Evolutionary conservation across 2,888 invertebrate genomes (phyloP), one percentile per base, ranked within the genome.

Genomic region (Lasioglossum malachurum): DNA sequence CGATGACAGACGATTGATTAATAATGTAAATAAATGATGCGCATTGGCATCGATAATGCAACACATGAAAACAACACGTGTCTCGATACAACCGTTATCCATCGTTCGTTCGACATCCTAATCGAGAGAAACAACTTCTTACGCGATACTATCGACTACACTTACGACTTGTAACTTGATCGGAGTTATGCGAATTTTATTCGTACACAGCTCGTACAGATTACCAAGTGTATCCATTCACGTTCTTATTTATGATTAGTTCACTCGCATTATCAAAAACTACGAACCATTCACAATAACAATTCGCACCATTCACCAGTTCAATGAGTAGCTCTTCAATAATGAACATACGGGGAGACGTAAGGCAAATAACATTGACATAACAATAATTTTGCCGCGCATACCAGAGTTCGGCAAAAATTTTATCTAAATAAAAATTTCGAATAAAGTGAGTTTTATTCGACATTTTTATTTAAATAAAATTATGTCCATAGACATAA

Each of bases 1-100:
- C 14, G 19, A 60, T 69, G 80, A 77, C 84, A 80, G 44, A 38
- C n/a, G 71, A 78, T 72, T 31, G 35, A 60, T 72, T 49, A 41
- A 81, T 81, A 72, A 75, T 31, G 41, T 49, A 73, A 84, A 78
- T 84, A 75, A 78, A 75, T 72, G 14, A 67, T 57, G 38, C 44
- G 31, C 75, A 53, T 10, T 27, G 12, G 3, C 41, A 35, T 1
- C 12, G 57, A 38, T 35, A 41, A 53, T 67, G 44, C 23, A 35
- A 16, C 7, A n/a, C 72, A 72, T 10, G 44, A 53, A 53, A 44
- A 38, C 46, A 78, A 67, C 44, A 44, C 41, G 41, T 27, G 38
- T 10, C 10, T 1, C 12, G 19, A 31, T 31, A 2, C n/a, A 49
- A 64, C 44, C 72, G 72, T 72, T 44, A 44, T 72, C 60, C 71